Base-by-base conservation (phyloP, 2,888 invertebrate species). In the Maniola hyperantus region DNA sequence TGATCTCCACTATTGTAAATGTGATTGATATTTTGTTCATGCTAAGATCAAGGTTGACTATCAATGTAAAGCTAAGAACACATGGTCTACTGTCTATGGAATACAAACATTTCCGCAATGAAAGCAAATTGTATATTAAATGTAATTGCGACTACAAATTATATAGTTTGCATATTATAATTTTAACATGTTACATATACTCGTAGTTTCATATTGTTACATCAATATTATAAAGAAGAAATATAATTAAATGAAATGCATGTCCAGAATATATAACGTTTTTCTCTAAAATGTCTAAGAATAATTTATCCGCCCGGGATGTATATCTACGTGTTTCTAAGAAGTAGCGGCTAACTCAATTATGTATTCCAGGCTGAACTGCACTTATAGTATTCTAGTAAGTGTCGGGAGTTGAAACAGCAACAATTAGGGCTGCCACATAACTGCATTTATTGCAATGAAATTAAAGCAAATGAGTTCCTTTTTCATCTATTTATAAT, bases 1-100 rank as follows among this genome's bases (percentile, higher is more conserved):
- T 79, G 76, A 79, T 79, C 76, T 79, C 77, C 77, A 77, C 79
- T 80, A 76, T 74, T 74, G 67, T 70, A 66, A 51, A 62, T 65
- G 63, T 67, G 70, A 71, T 71, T 71, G 68, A 72, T 73, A 72
- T 73, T 72, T 73, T 64, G 74, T 78, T 77, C 72, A 76, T 80
- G 79, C 80, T 83, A 86, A 69, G 69, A 69, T 71, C 72, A 71
- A 72, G 66, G 69, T 65, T 66, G 61, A 55, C 61, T 64, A 65
- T 26, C 58, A 60, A 57, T 58, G 34, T 42, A 48, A 42, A 58
- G 46, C 18, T 2, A 20, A 5, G 36, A 42, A 55, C 61, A 62
- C 57, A 64, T 53, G 4, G 26, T 26, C 26, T 34, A 46, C 15
- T 2, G 15, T 48, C 39, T 18, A 54, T 26, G 48, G 33, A 59